These are phyloP conservation scores for Pipa parva DNA, from an alignment of 2,113 vertebrate genomes.

Conservation along the genomic window DNA sequence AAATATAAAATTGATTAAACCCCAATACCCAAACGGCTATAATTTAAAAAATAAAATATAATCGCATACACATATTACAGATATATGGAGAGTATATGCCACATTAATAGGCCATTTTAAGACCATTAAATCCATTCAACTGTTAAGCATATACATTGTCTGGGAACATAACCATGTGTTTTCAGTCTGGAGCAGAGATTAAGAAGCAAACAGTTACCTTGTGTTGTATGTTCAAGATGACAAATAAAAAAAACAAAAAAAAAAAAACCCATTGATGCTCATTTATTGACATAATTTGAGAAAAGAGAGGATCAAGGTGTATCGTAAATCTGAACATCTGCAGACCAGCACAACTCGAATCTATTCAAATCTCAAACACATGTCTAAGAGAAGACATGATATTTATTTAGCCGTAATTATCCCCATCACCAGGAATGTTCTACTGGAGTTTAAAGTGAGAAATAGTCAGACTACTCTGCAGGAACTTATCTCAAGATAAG, in stretches of 20 bases:
- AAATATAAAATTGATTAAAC: no score
- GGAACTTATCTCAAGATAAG: slow-evolving; percentile 22
- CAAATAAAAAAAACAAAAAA: slow-evolving; percentile 36
- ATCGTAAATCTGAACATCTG: slow-evolving; percentile 41
- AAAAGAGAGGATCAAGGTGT: slow-evolving; percentile 38
- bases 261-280: slow-evolving; percentile 27
- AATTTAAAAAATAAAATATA: neutral
- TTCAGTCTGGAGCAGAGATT: slow-evolving; percentile 12
- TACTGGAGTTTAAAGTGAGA: slow-evolving; percentile 29
- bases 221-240: slow-evolving; percentile 32
- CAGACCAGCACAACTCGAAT: slow-evolving; percentile 23
- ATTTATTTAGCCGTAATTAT: slow-evolving; percentile 37
- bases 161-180: neutral
- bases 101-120: neutral
- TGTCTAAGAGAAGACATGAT: slow-evolving; percentile 35
- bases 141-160: slow-evolving; percentile 2
- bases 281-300: slow-evolving; percentile 39
- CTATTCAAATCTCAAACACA: slow-evolving; percentile 26
- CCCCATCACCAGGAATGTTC: slow-evolving; percentile 35
- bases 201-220: slow-evolving; percentile 31
- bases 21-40: no score
- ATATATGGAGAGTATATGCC: neutral
- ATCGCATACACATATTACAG: neutral
- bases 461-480: slow-evolving; percentile 8
- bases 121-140: neutral